Evolutionary conservation across 2,797 vertebrate genomes (phyloP), one percentile per base, ranked within the genome.

Genomic region (Neostethus bicornis): DNA sequence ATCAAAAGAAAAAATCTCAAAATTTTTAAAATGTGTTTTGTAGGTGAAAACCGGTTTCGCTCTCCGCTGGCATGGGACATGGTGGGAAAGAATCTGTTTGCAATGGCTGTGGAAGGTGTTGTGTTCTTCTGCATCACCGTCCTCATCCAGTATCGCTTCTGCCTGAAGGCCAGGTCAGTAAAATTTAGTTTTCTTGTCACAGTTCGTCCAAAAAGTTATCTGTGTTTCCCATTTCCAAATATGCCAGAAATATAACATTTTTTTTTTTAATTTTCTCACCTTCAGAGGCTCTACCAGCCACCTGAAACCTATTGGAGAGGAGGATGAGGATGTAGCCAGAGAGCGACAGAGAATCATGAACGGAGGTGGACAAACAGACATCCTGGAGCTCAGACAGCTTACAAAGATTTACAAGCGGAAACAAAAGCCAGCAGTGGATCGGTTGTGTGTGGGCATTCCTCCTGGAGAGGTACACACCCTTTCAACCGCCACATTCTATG

Each of bases 351-450:
- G 97, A 70, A 97, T 99, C 83, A 80, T 96, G 41, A 90, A 93
- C 0, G 95, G 97, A 32, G 93, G 93, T 20, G 95, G 96, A 41
- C 93, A 96, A 51, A 86, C 92, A 1, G 97, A 99, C 80, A 98
- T 98, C 64, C 90, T 99, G 66, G 96, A 97, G 90, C 93, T 99
- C 60, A 93, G 91, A 59, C 91, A 95, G 59, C 84, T 99, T 75
- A 98, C 96, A 4, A 99, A 99, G 94, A 92, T 97, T 56, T 99
- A 99, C 69, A 95, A 95, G 75, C 93, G 94, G 61, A 99, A 98
- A 82, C 92, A 93, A 84, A 98, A 98, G 75, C 96, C 97, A 13
- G 97, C 97, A 0, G 97, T 99, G 49, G 97, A 99, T 75, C 92
- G 96, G 50, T 91, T 99, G 67, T 98, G 96, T 64, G 92, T 99